These are phyloP conservation scores for Leucosticte australis DNA, from an alignment of 2,113 vertebrate genomes.

Conservation along the genomic window DNA sequence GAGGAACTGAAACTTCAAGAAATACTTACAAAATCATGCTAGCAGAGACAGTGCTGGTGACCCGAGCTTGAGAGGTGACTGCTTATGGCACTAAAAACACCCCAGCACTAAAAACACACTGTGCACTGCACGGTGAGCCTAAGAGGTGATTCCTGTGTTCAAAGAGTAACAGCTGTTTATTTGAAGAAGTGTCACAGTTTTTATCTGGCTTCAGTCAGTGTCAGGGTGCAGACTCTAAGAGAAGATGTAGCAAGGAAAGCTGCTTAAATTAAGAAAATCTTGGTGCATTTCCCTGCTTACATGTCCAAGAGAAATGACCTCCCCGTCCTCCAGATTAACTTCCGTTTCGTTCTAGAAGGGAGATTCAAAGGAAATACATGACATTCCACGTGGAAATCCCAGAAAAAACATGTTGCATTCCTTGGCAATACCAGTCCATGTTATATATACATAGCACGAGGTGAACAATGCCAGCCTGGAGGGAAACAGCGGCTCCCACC, in stretches of 20 bases:
- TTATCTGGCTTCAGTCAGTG: background rate
- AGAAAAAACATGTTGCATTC: background rate
- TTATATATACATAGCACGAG: background rate
- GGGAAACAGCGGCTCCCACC: background rate
- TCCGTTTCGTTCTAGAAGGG: background rate
- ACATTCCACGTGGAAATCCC: slow-evolving; percentile 60
- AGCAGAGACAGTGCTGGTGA: background rate
- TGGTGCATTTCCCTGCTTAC: background rate
- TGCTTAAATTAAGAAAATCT: background rate
- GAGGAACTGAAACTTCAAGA: background rate
- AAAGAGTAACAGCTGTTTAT: background rate
- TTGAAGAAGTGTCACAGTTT: background rate
- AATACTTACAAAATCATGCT: background rate
- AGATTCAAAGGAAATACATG: slow-evolving; percentile 42
- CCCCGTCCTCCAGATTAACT: background rate
- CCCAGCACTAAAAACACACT: background rate
- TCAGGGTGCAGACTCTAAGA: background rate
- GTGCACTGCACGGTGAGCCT: background rate
- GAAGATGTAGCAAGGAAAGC: background rate
- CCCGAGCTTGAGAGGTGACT: background rate
- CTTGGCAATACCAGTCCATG: background rate
- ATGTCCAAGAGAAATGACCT: background rate
- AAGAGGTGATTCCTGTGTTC: background rate
- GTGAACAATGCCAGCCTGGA: background rate
- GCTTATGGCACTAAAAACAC: background rate